A percentile compares a stretch with the other conserved stretches of the same genome.
These are phyloP conservation scores for Megaptera novaeangliae DNA, from an alignment of 2,113 vertebrate species.

Conservation along the genomic window DNA sequence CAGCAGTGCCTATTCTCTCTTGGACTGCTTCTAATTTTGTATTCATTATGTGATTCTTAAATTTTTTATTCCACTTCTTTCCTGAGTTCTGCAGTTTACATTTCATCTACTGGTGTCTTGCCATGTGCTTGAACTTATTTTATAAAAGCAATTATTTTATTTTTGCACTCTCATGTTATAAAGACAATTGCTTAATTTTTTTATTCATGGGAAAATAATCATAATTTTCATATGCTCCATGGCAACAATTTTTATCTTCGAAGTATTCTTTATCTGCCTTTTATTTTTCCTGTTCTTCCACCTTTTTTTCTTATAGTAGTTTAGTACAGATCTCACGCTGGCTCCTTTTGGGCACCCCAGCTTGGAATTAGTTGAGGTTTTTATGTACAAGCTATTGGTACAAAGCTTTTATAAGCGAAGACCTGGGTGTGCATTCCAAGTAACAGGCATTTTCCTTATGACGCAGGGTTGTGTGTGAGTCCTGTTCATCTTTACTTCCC, in stretches of 20 bases:
- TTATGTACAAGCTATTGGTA: not conserved
- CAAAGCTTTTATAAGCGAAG: not conserved
- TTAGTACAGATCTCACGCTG: not conserved
- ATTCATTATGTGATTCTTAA: not conserved
- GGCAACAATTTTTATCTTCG: not conserved
- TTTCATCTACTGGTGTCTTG: not conserved
- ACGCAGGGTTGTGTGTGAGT: not conserved
- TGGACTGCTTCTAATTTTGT: not conserved
- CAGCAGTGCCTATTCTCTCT: not conserved
- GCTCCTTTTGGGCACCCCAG: not conserved
- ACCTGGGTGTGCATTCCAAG: not conserved
- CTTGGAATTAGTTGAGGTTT: not conserved
- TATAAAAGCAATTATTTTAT: not conserved
- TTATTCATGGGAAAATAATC: not conserved
- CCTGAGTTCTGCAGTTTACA: not conserved
- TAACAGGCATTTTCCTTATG: not conserved
- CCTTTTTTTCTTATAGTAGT: not conserved
- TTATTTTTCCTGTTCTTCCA: not conserved
- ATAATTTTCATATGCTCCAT: not conserved
- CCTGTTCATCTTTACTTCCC: not conserved
- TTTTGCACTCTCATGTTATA: constrained; percentile 15
- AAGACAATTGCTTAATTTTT: constrained; percentile 2
- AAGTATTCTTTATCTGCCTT: not conserved
- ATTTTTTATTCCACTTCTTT: not conserved
- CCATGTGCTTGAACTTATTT: not conserved